Evolutionary conservation across 2,113 vertebrate species (phyloP), one percentile per base, ranked within the genome.

Genomic region (Gavia stellata): DNA sequence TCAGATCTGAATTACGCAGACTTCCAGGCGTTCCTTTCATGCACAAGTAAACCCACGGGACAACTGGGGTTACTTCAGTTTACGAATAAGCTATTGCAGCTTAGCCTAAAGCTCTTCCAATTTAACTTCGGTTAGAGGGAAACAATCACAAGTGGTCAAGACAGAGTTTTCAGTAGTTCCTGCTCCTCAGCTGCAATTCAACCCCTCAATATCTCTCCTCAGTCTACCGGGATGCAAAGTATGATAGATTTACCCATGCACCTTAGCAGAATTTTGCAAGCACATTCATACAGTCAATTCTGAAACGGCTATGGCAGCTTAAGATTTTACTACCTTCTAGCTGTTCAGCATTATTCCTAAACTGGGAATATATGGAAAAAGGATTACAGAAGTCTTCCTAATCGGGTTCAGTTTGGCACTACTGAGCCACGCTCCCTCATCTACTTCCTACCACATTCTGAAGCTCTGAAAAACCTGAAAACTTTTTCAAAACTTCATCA

Each of bases 361-460:
- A 7, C 33, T 8, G 21, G 8, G 33, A 31, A 21, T 2, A 31
- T 1, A 33, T 0, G 4, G 44, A 44, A 10, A 47, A 34, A 23
- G 59, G 10, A 10, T 14, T n/a, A 33, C 6, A 52, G 33, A 25
- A 50, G 10, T 7, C 81, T 20, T 40, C 72, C 31, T 72, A 15
- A 36, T 0, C 7, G 2, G 5, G 17, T 23, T 42, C 7, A 3
- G 25, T 1, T 9, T 8, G 13, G 66, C 45, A 42, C 47, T 17
- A 0, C 42, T 7, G 14, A 79, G 47, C 63, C 34, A 36, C 0
- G 0, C 59, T 11, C 21, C 36, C 68, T 33, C 40, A 12, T 14
- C 81, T 42, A 28, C 63, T 28, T 34, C 45, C 49, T 42, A 36
- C 44, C 38, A 31, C 17, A 11, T 19, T n/a, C 2, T 0, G 19